A percentile compares a stretch with the other conserved stretches of the same genome.
Conservation (phyloP, 2,113 vertebrate genomes). For the Lamprologus speciosus region DNA sequence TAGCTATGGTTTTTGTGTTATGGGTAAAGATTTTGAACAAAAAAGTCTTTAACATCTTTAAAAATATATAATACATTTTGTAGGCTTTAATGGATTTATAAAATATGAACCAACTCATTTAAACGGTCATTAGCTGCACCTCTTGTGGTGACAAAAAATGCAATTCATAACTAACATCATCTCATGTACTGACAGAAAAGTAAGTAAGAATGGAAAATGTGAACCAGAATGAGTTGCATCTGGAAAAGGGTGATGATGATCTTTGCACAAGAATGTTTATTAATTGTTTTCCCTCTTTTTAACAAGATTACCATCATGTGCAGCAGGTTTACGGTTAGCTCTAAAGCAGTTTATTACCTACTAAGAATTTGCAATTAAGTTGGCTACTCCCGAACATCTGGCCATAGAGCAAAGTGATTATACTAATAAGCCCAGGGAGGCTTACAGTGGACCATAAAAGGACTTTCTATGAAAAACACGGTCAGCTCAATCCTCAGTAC, state of each 20-base stretch:
- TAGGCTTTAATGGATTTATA: not conserved
- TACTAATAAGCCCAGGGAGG: not conserved
- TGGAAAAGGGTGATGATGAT: not conserved
- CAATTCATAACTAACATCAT: not conserved
- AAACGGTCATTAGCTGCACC: not conserved
- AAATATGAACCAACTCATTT: not conserved
- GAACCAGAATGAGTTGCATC: not conserved
- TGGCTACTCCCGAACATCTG: slow-evolving; percentile 41
- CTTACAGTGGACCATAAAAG: slow-evolving; percentile 14
- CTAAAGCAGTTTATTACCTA: not conserved
- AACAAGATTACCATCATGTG: not conserved
- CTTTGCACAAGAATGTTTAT: not conserved
- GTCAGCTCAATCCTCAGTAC: not conserved
- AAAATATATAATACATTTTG: not conserved
- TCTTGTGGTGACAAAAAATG: not conserved
- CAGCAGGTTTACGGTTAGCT: not conserved
- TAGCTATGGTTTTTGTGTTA: not conserved
- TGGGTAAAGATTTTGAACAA: not conserved
- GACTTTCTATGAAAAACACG: slow-evolving; percentile 12
- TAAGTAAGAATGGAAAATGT: not conserved
- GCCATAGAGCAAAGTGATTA: slow-evolving; percentile 12
- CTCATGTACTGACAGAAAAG: not conserved
- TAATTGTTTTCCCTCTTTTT: not conserved
- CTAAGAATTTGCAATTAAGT: slow-evolving; percentile 32
- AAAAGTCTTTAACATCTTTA: not conserved